phyloP scores from a whole-genome alignment of 1,140 invertebrate genomes.

The Drosophila jambulina region DNA sequence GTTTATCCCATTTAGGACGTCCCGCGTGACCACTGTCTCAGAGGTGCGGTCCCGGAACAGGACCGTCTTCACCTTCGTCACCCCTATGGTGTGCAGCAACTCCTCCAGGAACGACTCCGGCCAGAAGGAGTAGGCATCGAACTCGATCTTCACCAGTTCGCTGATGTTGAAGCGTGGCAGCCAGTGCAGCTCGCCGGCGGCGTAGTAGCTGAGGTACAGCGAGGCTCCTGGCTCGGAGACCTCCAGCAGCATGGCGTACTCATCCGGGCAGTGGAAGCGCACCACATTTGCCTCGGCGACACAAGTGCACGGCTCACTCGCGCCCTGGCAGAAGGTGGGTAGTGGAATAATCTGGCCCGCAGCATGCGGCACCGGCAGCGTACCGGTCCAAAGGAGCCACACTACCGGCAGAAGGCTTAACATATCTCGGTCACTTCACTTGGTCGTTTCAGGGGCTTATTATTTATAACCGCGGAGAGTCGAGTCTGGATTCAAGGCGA shows the following conservation, averaged over 20 bases:
- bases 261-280: constrained; percentile 51
- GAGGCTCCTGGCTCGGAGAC: constrained; percentile 53
- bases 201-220: constrained; percentile 66
- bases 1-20: background rate
- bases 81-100: constrained; percentile 42
- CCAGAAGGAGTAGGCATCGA: constrained; percentile 69
- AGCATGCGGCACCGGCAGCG: background rate
- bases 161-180: constrained; percentile 58
- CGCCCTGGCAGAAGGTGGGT: constrained; percentile 53
- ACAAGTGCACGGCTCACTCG: constrained; percentile 46
- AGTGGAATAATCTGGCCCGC: constrained; percentile 62
- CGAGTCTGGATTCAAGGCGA: background rate
- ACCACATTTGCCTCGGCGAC: constrained; percentile 65
- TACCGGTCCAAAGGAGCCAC: constrained; percentile 25
- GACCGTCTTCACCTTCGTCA: constrained; percentile 42
- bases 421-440: constrained; percentile 45
- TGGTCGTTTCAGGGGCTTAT: constrained; percentile 32
- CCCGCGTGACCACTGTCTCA: constrained; percentile 26
- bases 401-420: constrained; percentile 32
- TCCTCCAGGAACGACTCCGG: constrained; percentile 49
- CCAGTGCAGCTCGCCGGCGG: constrained; percentile 25
- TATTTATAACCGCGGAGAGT: constrained; percentile 19
- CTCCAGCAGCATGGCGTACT: constrained; percentile 71
- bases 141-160: constrained; percentile 58
- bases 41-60: constrained; percentile 61